These are phyloP conservation scores for Bradypodion ventrale DNA, from an alignment of 2,797 vertebrate species.

Conservation along the genomic window DNA sequence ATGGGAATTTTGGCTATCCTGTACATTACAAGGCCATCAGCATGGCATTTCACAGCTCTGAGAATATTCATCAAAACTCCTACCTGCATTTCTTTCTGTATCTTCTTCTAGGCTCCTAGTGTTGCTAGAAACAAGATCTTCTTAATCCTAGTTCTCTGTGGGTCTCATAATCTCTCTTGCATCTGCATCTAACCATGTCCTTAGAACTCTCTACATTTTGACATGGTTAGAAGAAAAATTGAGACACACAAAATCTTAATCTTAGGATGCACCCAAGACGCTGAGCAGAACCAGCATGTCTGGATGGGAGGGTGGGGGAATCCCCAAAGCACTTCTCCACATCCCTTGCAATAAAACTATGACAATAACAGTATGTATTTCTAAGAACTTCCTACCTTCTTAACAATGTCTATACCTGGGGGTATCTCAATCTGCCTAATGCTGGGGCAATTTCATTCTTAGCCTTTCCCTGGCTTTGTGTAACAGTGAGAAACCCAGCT, in stretches of 20 bases:
- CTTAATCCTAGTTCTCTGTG: background rate
- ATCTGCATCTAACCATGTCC: background rate
- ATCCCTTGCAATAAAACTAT: background rate
- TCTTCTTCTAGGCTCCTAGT: background rate
- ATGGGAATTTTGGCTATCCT: slow-evolving; percentile 33
- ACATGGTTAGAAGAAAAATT: background rate
- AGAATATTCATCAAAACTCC: slow-evolving; percentile 15
- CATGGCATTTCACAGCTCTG: background rate
- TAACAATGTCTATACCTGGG: background rate
- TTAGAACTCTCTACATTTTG: background rate
- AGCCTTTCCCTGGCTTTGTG: background rate
- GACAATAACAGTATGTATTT: background rate
- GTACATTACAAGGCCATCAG: slow-evolving; percentile 4
- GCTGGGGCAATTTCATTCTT: background rate
- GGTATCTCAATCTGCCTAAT: background rate
- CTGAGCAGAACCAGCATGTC: background rate
- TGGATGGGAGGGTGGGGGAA: background rate
- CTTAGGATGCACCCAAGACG: background rate
- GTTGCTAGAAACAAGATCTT: background rate
- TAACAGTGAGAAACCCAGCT: background rate
- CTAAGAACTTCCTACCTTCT: background rate
- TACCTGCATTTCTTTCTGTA: background rate
- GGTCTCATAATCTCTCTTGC: background rate
- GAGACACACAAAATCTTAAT: background rate
- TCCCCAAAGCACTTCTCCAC: background rate